Percentiles rank a stretch among this genome's conserved stretches.
These are phyloP conservation scores for Agapetus fuscipes DNA, from an alignment of 2,888 invertebrate species.

Conservation along the genomic window DNA sequence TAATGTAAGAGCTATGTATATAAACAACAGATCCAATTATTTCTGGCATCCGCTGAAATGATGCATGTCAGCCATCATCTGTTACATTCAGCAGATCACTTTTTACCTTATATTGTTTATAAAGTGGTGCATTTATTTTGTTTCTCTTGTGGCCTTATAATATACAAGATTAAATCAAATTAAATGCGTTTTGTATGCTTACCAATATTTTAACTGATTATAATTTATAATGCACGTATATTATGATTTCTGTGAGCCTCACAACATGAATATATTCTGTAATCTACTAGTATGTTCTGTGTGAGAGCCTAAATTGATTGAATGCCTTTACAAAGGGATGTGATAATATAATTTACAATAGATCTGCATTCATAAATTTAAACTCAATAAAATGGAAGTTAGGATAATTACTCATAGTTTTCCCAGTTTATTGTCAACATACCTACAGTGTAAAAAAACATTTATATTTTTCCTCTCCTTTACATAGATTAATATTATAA, in stretches of 20 bases:
- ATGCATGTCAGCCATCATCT: slow-evolving; percentile 17
- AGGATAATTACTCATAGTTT: no score
- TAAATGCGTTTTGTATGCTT: slow-evolving; percentile 11
- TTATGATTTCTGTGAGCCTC: no score
- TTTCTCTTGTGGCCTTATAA: slow-evolving; percentile 4
- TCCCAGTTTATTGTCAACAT: no score
- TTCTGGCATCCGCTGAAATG: slow-evolving; percentile 9
- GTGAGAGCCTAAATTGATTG: background rate
- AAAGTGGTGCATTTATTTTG: background rate
- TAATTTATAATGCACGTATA: background rate
- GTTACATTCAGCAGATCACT: slow-evolving; percentile 10
- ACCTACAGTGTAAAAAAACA: no score
- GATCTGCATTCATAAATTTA: no score
- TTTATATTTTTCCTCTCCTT: no score
- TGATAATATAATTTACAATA: no score
- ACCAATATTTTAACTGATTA: slow-evolving; percentile 12
- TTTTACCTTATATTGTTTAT: background rate
- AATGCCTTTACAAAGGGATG: no score
- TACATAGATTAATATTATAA: no score
- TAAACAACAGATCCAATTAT: slow-evolving; percentile 13
- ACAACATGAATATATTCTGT: no score
- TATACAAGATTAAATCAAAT: slow-evolving; percentile 2
- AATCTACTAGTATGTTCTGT: slow-evolving; percentile 1
- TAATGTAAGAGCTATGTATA: slow-evolving; percentile 14
- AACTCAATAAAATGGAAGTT: no score